These are phyloP conservation scores for Torymus tubicola DNA, from an alignment of 2,888 invertebrate species.

Conservation along the genomic window DNA sequence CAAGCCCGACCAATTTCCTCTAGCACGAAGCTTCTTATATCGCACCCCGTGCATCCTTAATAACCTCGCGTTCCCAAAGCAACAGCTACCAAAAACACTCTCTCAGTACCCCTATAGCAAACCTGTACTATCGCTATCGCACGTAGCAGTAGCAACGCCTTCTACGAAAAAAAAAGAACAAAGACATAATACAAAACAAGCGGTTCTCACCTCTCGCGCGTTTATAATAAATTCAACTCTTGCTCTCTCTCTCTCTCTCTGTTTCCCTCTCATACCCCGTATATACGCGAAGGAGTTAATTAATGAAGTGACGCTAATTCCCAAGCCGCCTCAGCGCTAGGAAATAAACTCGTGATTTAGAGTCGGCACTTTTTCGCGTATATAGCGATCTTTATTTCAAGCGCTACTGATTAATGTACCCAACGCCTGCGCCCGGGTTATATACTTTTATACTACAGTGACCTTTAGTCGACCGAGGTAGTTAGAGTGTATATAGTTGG, in stretches of 20 bases:
- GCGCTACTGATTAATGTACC: slow-evolving; percentile 63
- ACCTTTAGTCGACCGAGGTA: slow-evolving; percentile 63
- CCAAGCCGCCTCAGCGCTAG: background rate
- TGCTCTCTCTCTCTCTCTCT: too few species aligned
- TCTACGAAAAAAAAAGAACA: too few species aligned
- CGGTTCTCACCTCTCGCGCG: too few species aligned
- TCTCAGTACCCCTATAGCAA: too few species aligned
- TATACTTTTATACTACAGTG: slow-evolving; percentile 60
- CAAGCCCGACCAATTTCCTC: too few species aligned
- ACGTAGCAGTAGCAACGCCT: too few species aligned
- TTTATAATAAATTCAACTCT: slow-evolving; percentile 49
- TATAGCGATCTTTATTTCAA: slow-evolving; percentile 70
- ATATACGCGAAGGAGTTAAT: slow-evolving; percentile 45
- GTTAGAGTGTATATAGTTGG: slow-evolving; percentile 10
- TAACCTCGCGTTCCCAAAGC: too few species aligned
- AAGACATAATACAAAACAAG: too few species aligned
- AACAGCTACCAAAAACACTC: too few species aligned
- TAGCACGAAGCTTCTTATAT: too few species aligned
- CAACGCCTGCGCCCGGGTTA: slow-evolving; percentile 59
- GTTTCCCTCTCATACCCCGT: background rate
- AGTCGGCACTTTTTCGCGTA: slow-evolving; percentile 61
- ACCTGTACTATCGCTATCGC: too few species aligned
- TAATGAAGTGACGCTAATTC: slow-evolving; percentile 52
- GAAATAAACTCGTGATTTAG: slow-evolving; percentile 74
- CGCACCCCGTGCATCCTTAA: too few species aligned